phyloP scores from a whole-genome alignment of 2,888 invertebrate genomes.

The Melinaea menophilus region DNA sequence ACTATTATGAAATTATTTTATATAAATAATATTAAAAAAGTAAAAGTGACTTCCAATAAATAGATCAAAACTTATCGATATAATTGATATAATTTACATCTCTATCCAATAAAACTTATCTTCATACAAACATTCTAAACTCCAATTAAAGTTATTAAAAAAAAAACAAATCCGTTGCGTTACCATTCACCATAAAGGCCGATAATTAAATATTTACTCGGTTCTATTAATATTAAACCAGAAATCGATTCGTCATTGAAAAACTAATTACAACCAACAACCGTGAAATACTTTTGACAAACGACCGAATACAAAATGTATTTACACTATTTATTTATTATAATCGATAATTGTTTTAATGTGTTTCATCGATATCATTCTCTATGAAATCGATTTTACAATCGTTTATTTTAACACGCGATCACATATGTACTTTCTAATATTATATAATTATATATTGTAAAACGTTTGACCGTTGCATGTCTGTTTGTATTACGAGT shows the following conservation, averaged over 20 bases:
- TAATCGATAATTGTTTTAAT: slow-evolving; percentile 67
- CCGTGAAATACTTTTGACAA: slow-evolving; percentile 69
- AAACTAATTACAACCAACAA: slow-evolving; percentile 60
- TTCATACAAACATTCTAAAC: slow-evolving; percentile 34
- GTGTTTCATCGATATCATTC: slow-evolving; percentile 49
- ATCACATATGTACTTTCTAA: slow-evolving; percentile 32
- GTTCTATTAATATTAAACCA: slow-evolving; percentile 64
- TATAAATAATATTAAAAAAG: too few species aligned
- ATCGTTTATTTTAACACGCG: slow-evolving; percentile 57
- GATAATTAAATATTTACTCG: slow-evolving; percentile 75
- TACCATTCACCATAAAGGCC: slow-evolving; percentile 70
- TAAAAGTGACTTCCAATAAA: too few species aligned
- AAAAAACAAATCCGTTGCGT: slow-evolving; percentile 61
- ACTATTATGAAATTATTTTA: too few species aligned
- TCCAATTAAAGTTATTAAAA: slow-evolving; percentile 64
- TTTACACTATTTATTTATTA: slow-evolving; percentile 61
- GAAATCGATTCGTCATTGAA: slow-evolving; percentile 68
- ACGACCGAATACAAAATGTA: slow-evolving; percentile 53
- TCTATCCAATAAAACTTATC: not conserved
- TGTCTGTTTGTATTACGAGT: not conserved
- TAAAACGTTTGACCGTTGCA: not conserved
- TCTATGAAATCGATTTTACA: slow-evolving; percentile 59
- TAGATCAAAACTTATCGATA: too few species aligned
- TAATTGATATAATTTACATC: too few species aligned
- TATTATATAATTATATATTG: not conserved